phyloP scores from a whole-genome alignment of 2,888 invertebrate genomes.

The Anthophora plumipes region DNA sequence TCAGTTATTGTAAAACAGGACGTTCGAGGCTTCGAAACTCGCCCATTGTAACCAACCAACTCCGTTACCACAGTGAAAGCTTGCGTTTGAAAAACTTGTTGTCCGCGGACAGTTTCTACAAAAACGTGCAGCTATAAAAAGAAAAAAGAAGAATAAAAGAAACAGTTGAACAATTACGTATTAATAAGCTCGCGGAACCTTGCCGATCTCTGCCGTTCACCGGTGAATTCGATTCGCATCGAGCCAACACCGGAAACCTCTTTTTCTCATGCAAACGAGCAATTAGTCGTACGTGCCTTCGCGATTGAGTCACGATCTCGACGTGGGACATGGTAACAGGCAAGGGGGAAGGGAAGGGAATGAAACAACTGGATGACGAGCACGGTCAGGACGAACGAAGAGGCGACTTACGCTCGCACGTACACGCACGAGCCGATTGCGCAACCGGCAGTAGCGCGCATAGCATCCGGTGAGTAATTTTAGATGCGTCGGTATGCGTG shows the following conservation, averaged over 20 bases:
- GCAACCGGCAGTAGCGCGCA: slow-evolving; percentile 65
- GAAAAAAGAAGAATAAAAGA: too few relatives aligned
- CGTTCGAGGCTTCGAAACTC: neutral
- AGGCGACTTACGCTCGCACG: slow-evolving; percentile 23
- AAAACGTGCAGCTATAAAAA: neutral
- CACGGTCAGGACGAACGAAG: slow-evolving; percentile 41
- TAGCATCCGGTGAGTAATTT: slow-evolving; percentile 75
- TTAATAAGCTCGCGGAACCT: slow-evolving; percentile 52
- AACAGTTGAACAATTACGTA: slow-evolving; percentile 53
- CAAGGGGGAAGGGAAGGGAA: slow-evolving; percentile 21
- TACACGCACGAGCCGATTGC: slow-evolving; percentile 58
- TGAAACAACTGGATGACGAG: slow-evolving; percentile 25
- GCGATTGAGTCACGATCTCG: slow-evolving; percentile 78
- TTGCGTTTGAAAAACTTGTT: neutral
- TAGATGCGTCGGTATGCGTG: slow-evolving; percentile 63
- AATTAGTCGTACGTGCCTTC: slow-evolving; percentile 77
- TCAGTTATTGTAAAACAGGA: neutral
- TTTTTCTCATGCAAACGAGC: slow-evolving; percentile 77
- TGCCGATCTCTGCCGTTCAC: slow-evolving; percentile 54
- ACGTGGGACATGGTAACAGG: neutral
- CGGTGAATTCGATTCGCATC: slow-evolving; percentile 59
- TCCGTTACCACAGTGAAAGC: too few relatives aligned
- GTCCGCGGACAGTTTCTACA: neutral
- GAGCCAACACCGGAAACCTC: slow-evolving; percentile 67
- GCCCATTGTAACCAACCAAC: neutral